These are phyloP conservation scores for Spilosoma lubricipeda DNA, from an alignment of 2,888 invertebrate genomes.

Conservation along the genomic window DNA sequence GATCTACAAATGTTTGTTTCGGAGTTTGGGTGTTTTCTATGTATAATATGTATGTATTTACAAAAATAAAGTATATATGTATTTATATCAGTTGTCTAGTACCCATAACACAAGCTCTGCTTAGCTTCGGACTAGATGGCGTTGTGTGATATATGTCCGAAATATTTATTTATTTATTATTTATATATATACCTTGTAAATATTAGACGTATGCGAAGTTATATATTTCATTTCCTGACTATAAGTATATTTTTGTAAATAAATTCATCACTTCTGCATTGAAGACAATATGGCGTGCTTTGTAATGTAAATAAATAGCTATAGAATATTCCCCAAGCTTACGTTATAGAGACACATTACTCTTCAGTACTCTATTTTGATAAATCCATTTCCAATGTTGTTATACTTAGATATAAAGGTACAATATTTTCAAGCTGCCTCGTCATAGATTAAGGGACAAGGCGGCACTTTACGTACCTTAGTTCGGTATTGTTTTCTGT, in stretches of 20 bases:
- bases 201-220: constrained; percentile 8
- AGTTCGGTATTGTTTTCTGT: neutral
- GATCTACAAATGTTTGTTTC: no score
- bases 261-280: constrained; percentile 60
- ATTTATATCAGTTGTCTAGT: no score
- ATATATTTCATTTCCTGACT: constrained; percentile 4
- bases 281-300: constrained; percentile 82
- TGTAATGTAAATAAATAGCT: constrained; percentile 68
- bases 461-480: neutral
- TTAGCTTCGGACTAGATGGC: no score
- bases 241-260: constrained; percentile 40
- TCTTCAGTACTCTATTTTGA: constrained; percentile 28
- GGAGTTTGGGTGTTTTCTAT: no score
- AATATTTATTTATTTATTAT: no score
- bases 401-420: constrained; percentile 14
- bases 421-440: constrained; percentile 23
- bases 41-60: no score
- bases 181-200: neutral
- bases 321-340: constrained; percentile 46
- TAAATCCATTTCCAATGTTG: constrained; percentile 37
- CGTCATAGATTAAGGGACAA: neutral
- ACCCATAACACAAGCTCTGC: no score
- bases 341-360: constrained; percentile 26
- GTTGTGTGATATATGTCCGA: no score
- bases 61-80: no score